Conservation (phyloP, 2,113 vertebrate species). For the Cardinalis cardinalis region DNA sequence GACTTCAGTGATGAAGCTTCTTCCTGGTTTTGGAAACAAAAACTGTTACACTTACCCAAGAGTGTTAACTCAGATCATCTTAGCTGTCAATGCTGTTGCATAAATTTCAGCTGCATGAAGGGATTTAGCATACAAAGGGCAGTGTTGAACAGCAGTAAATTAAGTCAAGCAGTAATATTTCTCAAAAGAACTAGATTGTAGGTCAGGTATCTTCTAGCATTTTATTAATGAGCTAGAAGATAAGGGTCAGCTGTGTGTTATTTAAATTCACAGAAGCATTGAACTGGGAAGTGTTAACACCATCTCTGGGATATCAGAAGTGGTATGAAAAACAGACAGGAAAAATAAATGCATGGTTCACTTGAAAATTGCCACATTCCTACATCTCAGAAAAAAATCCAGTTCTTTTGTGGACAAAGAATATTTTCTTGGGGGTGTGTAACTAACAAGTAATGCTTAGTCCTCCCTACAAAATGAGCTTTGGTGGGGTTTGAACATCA, state of each 20-base stretch:
- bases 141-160: background rate
- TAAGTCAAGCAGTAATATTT: background rate
- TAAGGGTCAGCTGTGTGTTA: background rate
- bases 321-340: background rate
- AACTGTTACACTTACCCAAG: background rate
- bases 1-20: background rate
- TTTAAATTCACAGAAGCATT: background rate
- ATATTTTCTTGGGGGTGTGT: background rate
- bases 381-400: background rate
- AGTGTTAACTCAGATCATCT: background rate
- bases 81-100: background rate
- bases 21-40: background rate
- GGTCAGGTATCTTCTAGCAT: background rate
- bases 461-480: background rate
- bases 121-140: background rate
- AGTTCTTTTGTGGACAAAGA: background rate
- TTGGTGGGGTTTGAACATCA: background rate
- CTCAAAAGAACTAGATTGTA: background rate
- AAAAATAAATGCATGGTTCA: background rate
- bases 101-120: background rate
- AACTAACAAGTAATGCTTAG: background rate
- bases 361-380: background rate
- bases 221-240: background rate
- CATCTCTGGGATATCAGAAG: background rate
- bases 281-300: background rate